Conservation (phyloP, 2,888 invertebrate genomes). For the Diaphora mendica region DNA sequence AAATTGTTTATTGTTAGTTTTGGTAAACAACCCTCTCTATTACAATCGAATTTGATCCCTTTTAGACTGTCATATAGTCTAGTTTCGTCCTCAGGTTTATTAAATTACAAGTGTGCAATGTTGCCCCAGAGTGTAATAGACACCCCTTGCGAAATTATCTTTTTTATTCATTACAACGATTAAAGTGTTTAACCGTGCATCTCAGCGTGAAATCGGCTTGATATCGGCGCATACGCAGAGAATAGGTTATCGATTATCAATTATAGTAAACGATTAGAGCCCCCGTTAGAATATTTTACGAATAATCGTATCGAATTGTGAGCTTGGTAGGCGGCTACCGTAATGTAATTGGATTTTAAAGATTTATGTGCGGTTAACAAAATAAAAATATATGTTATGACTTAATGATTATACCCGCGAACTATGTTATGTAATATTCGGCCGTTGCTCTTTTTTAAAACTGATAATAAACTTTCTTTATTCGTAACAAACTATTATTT, state of each 20-base stretch:
- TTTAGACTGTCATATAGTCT: conserved; percentile 41
- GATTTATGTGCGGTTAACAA: conserved; percentile 42
- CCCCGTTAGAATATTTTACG: conserved; percentile 61
- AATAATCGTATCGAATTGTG: conserved; percentile 71
- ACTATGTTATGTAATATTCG: conserved; percentile 11
- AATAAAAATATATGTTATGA: conserved; percentile 19
- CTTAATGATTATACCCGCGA: conserved; percentile 4
- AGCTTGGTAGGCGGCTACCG: conserved; percentile 72
- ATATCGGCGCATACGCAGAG: conserved; percentile 68
- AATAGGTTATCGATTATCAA: conserved; percentile 66
- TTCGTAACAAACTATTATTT: neutral
- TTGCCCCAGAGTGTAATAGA: conserved; percentile 42
- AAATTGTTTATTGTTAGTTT: conserved; percentile 56
- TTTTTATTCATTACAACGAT: conserved; percentile 78
- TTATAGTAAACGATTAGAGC: conserved; percentile 66
- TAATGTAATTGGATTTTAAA: conserved; percentile 57
- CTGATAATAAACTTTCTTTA: neutral
- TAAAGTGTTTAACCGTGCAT: conserved; percentile 72
- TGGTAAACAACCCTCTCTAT: conserved; percentile 15
- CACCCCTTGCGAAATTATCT: conserved; percentile 63
- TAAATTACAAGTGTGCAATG: conserved; percentile 50
- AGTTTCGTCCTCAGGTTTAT: conserved; percentile 17
- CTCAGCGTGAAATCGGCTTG: conserved; percentile 78
- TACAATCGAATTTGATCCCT: conserved; percentile 18
- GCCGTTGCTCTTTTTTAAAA: conserved; percentile 10